Evolutionary conservation across 30 jellyfish, hydroid and myxozoan genomes (phyloP).

Genomic region (Aurelia aurita complex sp. Pacific): DNA sequence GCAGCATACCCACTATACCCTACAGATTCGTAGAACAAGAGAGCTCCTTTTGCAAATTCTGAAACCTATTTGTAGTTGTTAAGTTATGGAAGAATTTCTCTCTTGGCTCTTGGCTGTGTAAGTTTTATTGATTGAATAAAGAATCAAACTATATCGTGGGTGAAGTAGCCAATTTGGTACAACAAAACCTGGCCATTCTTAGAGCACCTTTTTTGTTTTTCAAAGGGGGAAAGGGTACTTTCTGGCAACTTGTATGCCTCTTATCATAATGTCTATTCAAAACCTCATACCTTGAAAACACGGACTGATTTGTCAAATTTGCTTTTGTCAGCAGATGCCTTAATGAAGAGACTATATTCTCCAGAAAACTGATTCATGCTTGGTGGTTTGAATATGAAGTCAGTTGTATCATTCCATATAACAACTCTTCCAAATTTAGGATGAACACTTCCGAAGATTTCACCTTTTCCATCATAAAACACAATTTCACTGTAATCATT

Average conservation of each 20-base stretch:
- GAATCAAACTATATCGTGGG: too few relatives aligned
- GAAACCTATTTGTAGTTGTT: too few relatives aligned
- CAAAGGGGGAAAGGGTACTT: neutral
- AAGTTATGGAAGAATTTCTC: too few relatives aligned
- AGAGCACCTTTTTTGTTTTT: neutral
- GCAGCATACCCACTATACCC: too few relatives aligned
- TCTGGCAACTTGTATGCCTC: neutral
- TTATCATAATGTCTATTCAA: too few relatives aligned
- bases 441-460: slow-evolving; percentile 47
- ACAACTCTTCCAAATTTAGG: slow-evolving; percentile 59
- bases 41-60: too few relatives aligned
- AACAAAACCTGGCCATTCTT: too few relatives aligned
- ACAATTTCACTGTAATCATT: slow-evolving; percentile 76
- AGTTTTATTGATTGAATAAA: too few relatives aligned
- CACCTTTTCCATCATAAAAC: slow-evolving; percentile 57
- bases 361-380: slow-evolving; percentile 54
- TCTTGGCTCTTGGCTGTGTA: too few relatives aligned
- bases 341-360: slow-evolving; percentile 64
- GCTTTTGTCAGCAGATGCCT: slow-evolving; percentile 37
- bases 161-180: too few relatives aligned
- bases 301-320: slow-evolving; percentile 39
- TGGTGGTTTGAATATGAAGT: slow-evolving; percentile 73
- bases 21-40: too few relatives aligned
- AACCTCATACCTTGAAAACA: slow-evolving; percentile 28
- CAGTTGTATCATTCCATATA: slow-evolving; percentile 67